phyloP scores from a whole-genome alignment of 2,113 vertebrate species.

The Tonatia bakeri region DNA sequence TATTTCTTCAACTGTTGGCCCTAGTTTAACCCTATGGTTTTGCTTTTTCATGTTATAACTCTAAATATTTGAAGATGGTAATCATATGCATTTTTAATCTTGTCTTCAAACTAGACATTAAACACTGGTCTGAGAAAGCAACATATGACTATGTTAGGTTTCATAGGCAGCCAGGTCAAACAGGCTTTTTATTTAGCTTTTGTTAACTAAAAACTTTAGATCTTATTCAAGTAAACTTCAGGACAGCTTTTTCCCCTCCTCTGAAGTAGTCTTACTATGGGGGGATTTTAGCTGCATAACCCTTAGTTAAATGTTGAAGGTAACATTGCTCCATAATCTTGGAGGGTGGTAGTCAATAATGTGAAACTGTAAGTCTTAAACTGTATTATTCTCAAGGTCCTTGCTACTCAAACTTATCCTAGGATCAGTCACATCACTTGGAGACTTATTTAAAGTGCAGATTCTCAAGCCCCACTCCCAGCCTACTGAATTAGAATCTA shows the following conservation, averaged over 20 bases:
- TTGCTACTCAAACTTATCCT: background rate
- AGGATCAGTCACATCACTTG: background rate
- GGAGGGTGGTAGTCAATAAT: background rate
- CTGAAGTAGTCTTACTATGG: background rate
- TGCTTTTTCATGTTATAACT: background rate
- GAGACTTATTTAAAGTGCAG: background rate
- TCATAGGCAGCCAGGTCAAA: background rate
- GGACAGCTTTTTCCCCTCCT: background rate
- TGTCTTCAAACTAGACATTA: background rate
- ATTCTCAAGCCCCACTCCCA: background rate
- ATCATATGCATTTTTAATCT: background rate
- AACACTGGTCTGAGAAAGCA: background rate
- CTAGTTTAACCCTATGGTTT: background rate
- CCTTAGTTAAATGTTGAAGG: background rate
- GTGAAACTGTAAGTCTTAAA: background rate
- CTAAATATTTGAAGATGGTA: background rate
- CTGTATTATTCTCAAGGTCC: background rate
- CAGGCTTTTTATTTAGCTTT: constrained; percentile 11
- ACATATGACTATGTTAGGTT: background rate
- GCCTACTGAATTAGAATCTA: background rate
- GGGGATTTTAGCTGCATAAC: background rate
- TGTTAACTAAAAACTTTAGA: background rate
- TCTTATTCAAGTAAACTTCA: background rate
- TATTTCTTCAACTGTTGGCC: constrained; percentile 11
- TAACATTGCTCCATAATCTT: background rate